A percentile compares a stretch with the other conserved stretches of the same genome.
Conservation (phyloP, 1,140 invertebrate species). For the Drosophila paulistorum region DNA sequence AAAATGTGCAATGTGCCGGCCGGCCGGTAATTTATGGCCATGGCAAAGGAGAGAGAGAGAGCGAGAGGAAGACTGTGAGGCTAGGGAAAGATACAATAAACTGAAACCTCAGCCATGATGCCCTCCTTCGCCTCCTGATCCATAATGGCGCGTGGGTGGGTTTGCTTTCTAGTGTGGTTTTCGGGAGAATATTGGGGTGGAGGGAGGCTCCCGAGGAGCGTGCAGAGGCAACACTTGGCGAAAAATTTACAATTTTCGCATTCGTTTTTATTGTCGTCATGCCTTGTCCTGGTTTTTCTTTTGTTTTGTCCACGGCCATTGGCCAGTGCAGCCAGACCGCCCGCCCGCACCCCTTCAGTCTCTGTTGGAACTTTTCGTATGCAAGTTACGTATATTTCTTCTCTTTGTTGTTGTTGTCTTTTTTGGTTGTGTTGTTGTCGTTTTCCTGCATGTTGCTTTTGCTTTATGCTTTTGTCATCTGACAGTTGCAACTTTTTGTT, state of each 20-base stretch:
- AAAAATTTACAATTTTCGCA: conserved; percentile 74
- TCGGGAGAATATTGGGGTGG: conserved; percentile 1
- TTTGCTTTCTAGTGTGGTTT: neutral
- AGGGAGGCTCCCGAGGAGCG: neutral
- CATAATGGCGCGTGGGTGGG: conserved; percentile 54
- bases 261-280: conserved; percentile 79
- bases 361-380: conserved; percentile 56
- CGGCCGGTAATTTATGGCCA: conserved; percentile 72
- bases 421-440: conserved; percentile 38
- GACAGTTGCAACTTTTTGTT: conserved; percentile 74
- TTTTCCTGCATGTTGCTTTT: conserved; percentile 53
- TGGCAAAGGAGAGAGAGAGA: conserved; percentile 15
- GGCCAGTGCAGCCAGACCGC: conserved; percentile 13
- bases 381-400: conserved; percentile 48
- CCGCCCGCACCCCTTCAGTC: neutral
- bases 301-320: conserved; percentile 56
- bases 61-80: conserved; percentile 3
- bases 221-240: conserved; percentile 59
- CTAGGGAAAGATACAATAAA: conserved; percentile 50
- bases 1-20: conserved; percentile 33
- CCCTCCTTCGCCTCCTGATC: neutral
- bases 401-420: conserved; percentile 16
- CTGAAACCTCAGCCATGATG: conserved; percentile 16
- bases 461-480: conserved; percentile 53
- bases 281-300: conserved; percentile 58